These are phyloP conservation scores for Scolopax bukidnonensis DNA, from an alignment of 2,797 vertebrate species.

Conservation along the genomic window DNA sequence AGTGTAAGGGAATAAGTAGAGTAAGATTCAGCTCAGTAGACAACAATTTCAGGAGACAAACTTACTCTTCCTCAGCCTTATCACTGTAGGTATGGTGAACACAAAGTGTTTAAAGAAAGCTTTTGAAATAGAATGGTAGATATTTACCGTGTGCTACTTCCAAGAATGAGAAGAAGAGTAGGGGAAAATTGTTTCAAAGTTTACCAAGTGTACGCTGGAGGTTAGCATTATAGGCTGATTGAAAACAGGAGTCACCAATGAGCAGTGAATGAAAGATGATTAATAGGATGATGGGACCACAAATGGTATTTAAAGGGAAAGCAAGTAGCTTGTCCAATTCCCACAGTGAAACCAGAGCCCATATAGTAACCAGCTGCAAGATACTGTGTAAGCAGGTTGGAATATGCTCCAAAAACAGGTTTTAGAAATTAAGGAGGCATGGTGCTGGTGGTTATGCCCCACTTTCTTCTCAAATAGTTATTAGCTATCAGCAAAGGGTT, in stretches of 20 bases:
- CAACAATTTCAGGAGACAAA: neutral
- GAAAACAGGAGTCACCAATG: neutral
- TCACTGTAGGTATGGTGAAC: neutral
- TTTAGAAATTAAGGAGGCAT: neutral
- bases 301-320: neutral
- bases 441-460: neutral
- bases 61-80: neutral
- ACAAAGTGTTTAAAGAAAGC: neutral
- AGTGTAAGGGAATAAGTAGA: neutral
- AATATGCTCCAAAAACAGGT: neutral
- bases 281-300: neutral
- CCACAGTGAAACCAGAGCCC: neutral
- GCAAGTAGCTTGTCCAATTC: neutral
- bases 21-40: neutral
- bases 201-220: neutral
- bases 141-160: neutral
- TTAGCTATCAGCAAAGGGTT: neutral
- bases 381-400: neutral
- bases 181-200: neutral
- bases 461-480: neutral
- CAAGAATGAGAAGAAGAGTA: neutral
- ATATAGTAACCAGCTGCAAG: neutral
- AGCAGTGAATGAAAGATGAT: neutral
- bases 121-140: neutral
- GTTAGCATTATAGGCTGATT: neutral